Conservation (phyloP, 2,797 vertebrate species). For the Muraenolepis orangiensis region DNA sequence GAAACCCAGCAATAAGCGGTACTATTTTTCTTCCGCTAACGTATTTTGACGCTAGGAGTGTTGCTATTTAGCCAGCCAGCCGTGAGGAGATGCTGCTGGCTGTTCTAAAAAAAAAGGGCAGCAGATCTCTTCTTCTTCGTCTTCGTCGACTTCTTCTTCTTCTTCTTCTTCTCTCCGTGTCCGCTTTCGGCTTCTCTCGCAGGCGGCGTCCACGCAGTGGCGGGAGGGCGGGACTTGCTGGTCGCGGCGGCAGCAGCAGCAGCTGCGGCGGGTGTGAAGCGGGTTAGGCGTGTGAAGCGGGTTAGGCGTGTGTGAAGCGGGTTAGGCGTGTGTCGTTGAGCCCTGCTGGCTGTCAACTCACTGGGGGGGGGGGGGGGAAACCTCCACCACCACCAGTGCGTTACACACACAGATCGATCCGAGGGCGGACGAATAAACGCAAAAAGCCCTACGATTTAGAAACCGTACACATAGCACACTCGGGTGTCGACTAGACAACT, state of each 20-base stretch:
- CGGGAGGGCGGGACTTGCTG: slow-evolving; percentile 66
- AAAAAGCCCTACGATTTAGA: not conserved
- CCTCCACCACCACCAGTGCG: not conserved
- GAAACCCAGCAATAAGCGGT: slow-evolving; percentile 29
- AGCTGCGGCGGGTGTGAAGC: slow-evolving; percentile 19
- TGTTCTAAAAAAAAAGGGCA: not conserved
- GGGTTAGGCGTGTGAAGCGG: slow-evolving; percentile 37
- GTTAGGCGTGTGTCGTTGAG: slow-evolving; percentile 45
- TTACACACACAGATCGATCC: too few relatives aligned
- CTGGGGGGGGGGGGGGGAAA: too few relatives aligned
- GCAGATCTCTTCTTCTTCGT: not conserved
- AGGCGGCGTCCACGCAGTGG: slow-evolving; percentile 55
- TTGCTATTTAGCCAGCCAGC: slow-evolving; percentile 34
- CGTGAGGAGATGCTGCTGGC: slow-evolving; percentile 48
- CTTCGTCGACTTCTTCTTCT: not conserved
- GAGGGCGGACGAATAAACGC: not conserved
- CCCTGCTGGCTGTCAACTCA: slow-evolving; percentile 8
- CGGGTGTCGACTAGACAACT: not conserved
- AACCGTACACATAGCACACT: not conserved
- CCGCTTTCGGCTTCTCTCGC: slow-evolving; percentile 23
- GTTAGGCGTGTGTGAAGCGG: slow-evolving; percentile 27
- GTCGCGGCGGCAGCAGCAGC: too few relatives aligned
- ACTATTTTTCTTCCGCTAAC: slow-evolving; percentile 38
- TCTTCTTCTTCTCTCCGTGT: not conserved
- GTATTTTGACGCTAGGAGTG: not conserved